These are phyloP conservation scores for Phortica okadai DNA, from an alignment of 2,888 invertebrate species.

Conservation along the genomic window DNA sequence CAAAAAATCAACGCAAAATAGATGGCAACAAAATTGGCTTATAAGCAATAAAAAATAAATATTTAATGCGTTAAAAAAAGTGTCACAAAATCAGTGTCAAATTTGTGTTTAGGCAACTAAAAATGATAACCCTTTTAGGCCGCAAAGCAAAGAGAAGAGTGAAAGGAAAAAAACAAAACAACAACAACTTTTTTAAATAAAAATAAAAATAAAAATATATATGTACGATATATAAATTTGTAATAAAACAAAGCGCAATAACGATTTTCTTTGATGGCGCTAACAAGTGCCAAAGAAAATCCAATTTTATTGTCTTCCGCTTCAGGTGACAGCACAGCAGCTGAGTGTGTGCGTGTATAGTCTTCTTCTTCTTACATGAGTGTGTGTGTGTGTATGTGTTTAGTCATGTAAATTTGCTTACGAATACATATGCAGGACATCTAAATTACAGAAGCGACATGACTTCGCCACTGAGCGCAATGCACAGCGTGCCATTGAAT, in stretches of 20 bases:
- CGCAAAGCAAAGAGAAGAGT: neutral
- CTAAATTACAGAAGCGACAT: constrained; percentile 28
- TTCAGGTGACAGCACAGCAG: constrained; percentile 14
- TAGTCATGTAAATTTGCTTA: neutral
- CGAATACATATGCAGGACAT: constrained; percentile 18
- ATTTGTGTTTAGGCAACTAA: too few species aligned
- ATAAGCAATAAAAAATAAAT: constrained; percentile 24
- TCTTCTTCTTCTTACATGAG: constrained; percentile 18
- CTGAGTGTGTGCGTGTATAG: neutral
- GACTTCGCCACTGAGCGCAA: constrained; percentile 36
- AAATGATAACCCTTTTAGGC: constrained; percentile 1
- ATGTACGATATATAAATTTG: neutral
- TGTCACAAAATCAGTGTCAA: constrained; percentile 11
- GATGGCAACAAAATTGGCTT: neutral
- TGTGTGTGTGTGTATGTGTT: constrained; percentile 39
- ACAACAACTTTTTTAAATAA: neutral
- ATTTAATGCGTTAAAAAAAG: neutral
- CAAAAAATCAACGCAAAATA: neutral
- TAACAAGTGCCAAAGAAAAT: constrained; percentile 51
- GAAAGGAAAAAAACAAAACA: constrained; percentile 7
- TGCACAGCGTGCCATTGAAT: constrained; percentile 41
- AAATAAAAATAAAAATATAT: constrained; percentile 2
- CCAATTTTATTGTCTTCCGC: constrained; percentile 51
- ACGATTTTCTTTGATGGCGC: constrained; percentile 30
- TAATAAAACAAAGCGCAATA: constrained; percentile 23